These are phyloP conservation scores for Melieria picta DNA, from an alignment of 2,888 invertebrate species.

Conservation along the genomic window DNA sequence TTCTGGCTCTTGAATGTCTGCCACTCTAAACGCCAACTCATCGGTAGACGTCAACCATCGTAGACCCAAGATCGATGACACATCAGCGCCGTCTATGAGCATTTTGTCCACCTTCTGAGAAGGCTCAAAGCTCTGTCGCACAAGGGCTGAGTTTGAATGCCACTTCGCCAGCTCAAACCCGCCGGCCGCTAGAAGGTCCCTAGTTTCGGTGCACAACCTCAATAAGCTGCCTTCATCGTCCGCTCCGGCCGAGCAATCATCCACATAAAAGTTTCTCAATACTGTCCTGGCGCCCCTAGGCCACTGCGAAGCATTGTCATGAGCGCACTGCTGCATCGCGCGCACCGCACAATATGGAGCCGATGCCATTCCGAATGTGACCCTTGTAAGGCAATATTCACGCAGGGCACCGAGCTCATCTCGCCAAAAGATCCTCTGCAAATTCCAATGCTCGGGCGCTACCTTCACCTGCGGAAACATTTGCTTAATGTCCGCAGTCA, in stretches of 20 bases:
- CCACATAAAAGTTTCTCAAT: conserved; percentile 20
- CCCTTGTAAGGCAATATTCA: conserved; percentile 16
- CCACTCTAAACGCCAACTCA: too few species aligned
- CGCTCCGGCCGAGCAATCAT: conserved; percentile 19
- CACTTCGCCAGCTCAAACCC: conserved; percentile 15
- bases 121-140: too few species aligned
- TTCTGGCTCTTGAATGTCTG: too few species aligned
- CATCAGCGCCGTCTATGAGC: too few species aligned
- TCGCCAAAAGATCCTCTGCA: conserved; percentile 19
- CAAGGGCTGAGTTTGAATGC: conserved; percentile 4
- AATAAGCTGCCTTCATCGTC: conserved; percentile 5
- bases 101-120: too few species aligned
- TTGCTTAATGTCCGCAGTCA: too few species aligned
- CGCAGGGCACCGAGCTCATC: conserved; percentile 5
- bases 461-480: too few species aligned
- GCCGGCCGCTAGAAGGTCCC: conserved; percentile 11
- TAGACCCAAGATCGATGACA: too few species aligned
- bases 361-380: conserved; percentile 6
- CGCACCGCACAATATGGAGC: conserved; percentile 8
- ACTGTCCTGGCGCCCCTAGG: conserved; percentile 10
- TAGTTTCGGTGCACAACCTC: not conserved
- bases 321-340: conserved; percentile 19
- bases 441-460: not conserved
- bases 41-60: too few species aligned
- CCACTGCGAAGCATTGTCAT: conserved; percentile 6